Evolutionary conservation across 1,140 invertebrate species (phyloP), one percentile per base, ranked within the genome.

Genomic region (Leptinotarsa lineolata): DNA sequence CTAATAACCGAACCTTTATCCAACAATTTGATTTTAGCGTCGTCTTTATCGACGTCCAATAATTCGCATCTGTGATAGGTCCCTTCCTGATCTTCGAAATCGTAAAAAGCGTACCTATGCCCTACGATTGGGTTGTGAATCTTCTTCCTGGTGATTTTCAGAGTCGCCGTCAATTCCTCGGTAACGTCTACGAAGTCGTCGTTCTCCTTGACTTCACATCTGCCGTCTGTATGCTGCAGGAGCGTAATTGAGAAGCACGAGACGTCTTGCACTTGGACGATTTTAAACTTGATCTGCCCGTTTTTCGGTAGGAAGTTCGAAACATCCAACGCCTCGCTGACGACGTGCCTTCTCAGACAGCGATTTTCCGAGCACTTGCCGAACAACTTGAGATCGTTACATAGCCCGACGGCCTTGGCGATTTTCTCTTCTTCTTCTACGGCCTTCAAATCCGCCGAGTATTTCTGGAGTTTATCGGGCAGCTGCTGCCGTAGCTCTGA

Each of bases 271-370:
- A 81, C 45, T 24, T 70, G 66, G 6, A 79, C 20, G 18, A 83
- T 74, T 76, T 80, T 80, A 59, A 81, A 82, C 72, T 79, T 77
- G n/a, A 83, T 75, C 22, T 45, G 73, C 5, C 81, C 81, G 30
- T 69, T 75, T 64, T 78, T 64, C 8, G 80, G 81, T 22, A 83
- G 70, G n/a, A 63, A n/a, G 13, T 72, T 54, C 1, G 63, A 65
- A 21, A 70, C 59, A 67, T 82, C 81, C 21, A 80, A n/a, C 3
- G 77, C 63, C 54, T 74, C 61, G 22, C 60, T 45, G 4, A 81
- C 44, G 13, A 79, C 18, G 65, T 83, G 82, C 16, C 82, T 70
- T 20, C 73, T 72, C 8, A 71, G 21, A 63, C 82, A 83, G 8
- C 58, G 45, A 11, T 66, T 61, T 39, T 70, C 68, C 11, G 54